A percentile compares a stretch with the other conserved stretches of the same genome.
Conservation (phyloP, 1,140 invertebrate genomes). For the Lepidurus couesii region DNA sequence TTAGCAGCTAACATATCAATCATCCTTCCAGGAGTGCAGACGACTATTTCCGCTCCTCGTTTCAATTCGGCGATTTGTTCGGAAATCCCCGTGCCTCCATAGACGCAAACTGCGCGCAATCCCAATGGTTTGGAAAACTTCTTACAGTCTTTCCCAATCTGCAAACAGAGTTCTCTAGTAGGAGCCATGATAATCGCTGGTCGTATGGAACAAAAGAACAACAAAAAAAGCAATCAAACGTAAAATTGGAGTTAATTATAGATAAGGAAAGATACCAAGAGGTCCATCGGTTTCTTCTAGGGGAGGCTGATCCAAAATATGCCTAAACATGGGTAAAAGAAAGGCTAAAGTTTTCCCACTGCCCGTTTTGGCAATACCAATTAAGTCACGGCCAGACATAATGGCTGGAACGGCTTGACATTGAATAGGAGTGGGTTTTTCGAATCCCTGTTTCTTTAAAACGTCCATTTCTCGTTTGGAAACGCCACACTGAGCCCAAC, state of each 20-base stretch:
- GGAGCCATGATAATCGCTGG: constrained; percentile 91
- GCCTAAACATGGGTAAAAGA: constrained; percentile 95
- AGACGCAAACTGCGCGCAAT: constrained; percentile 89
- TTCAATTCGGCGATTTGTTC: constrained; percentile 98
- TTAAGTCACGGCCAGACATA: constrained; percentile 93
- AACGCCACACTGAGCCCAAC: constrained; percentile 98
- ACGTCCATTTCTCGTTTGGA: constrained; percentile 93
- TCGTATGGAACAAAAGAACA: constrained; percentile 15
- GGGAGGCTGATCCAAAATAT: constrained; percentile 89
- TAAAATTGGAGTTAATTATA: constrained; percentile 20
- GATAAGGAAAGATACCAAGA: constrained; percentile 55
- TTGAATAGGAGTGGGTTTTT: constrained; percentile 98
- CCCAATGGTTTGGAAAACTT: constrained; percentile 88
- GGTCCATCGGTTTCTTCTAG: constrained; percentile 95
- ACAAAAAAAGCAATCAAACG: constrained; percentile 27
- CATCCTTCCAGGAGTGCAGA: constrained; percentile 98
- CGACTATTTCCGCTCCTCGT: constrained; percentile 95
- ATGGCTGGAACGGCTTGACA: constrained; percentile 97
- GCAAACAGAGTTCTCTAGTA: constrained; percentile 96
- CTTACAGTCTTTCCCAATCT: constrained; percentile 94
- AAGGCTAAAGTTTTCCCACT: constrained; percentile 99
- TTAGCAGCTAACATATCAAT: constrained; percentile 99
- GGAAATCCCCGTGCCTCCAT: constrained; percentile 95
- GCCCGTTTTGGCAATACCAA: constrained; percentile 98
- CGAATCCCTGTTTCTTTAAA: constrained; percentile 85